These are phyloP conservation scores for Darevskia mixta DNA, from an alignment of 2,797 vertebrate genomes.

Conservation along the genomic window DNA sequence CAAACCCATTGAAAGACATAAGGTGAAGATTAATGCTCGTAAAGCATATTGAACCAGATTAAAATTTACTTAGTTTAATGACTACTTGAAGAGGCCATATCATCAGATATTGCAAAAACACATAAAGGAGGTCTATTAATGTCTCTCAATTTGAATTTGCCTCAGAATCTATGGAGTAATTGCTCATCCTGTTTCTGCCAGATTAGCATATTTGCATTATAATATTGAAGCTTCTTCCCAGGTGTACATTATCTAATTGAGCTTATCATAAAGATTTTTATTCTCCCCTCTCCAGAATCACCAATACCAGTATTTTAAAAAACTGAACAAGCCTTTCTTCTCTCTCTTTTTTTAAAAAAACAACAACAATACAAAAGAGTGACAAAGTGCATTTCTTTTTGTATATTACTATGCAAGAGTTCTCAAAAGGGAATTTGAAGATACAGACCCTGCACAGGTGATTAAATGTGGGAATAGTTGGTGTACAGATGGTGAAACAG, in stretches of 20 bases:
- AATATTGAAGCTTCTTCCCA: slow-evolving; percentile 21
- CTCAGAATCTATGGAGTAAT: slow-evolving; percentile 54
- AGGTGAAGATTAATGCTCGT: slow-evolving; percentile 68
- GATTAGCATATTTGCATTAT: slow-evolving; percentile 48
- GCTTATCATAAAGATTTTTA: slow-evolving; percentile 29
- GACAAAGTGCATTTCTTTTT: not conserved
- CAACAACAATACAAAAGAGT: not conserved
- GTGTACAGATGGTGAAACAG: too few species aligned
- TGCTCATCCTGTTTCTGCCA: slow-evolving; percentile 52
- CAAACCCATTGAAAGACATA: slow-evolving; percentile 64
- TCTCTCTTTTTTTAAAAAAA: not conserved
- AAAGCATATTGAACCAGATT: slow-evolving; percentile 69
- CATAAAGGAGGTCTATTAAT: slow-evolving; percentile 62
- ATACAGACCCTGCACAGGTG: not conserved
- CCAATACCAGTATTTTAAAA: not conserved
- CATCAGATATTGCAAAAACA: slow-evolving; percentile 63
- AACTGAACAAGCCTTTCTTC: not conserved
- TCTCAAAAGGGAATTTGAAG: not conserved
- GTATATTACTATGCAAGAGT: not conserved
- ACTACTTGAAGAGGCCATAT: slow-evolving; percentile 56
- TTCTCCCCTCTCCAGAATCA: not conserved
- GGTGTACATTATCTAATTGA: slow-evolving; percentile 21
- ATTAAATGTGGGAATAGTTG: not conserved
- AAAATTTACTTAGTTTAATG: slow-evolving; percentile 64
- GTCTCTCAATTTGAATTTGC: slow-evolving; percentile 62